These are phyloP conservation scores for Sebastes matsubarae DNA, from an alignment of 2,797 vertebrate genomes.

Conservation along the genomic window DNA sequence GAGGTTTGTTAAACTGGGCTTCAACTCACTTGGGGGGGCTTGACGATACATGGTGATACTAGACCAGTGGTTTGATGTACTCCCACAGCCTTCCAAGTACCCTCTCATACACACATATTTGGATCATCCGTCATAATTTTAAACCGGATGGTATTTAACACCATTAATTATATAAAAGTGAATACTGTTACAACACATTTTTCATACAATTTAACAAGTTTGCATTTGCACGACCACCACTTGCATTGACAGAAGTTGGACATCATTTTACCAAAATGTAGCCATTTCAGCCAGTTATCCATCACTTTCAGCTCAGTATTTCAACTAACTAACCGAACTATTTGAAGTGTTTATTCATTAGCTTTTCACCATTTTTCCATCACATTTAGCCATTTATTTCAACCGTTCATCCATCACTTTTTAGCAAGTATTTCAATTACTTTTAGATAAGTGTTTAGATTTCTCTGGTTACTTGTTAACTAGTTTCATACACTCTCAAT, in stretches of 20 bases:
- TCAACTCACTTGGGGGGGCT: conserved; percentile 18
- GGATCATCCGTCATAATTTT: background rate
- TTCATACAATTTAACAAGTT: background rate
- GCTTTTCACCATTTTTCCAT: background rate
- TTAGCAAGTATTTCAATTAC: background rate
- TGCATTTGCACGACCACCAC: background rate
- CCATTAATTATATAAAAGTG: background rate
- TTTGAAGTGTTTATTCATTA: background rate
- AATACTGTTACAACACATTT: background rate
- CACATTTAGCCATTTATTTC: background rate
- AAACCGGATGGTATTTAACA: background rate
- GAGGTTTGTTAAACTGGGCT: conserved; percentile 54
- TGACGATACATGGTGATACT: background rate
- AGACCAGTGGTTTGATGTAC: background rate
- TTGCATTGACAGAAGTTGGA: background rate
- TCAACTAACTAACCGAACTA: background rate
- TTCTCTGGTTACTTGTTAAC: background rate
- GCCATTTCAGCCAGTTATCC: background rate
- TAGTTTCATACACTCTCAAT: background rate
- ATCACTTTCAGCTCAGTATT: background rate
- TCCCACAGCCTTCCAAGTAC: background rate
- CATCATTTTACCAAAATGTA: background rate
- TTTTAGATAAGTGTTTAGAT: background rate
- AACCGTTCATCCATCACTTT: background rate
- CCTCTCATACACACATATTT: background rate